Evolutionary conservation across 2,113 vertebrate genomes (phyloP).

Genomic region (Laticauda colubrina): DNA sequence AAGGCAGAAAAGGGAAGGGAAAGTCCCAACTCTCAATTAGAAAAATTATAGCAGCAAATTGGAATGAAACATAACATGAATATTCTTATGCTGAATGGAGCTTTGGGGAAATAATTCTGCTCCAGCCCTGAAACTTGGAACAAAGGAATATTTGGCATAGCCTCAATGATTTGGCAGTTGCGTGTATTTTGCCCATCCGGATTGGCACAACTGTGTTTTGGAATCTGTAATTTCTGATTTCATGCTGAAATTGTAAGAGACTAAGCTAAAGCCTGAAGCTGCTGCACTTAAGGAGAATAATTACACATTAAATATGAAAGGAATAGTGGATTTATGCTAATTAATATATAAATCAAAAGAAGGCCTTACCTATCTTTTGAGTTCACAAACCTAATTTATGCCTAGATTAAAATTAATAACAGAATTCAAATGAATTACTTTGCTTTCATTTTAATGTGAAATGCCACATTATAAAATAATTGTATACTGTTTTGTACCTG

Average conservation of each 20-base stretch:
- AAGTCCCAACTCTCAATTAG: background rate
- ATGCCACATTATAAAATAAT: slow-evolving; percentile 38
- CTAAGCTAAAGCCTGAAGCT: background rate
- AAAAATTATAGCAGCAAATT: background rate
- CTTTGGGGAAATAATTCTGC: background rate
- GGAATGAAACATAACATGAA: background rate
- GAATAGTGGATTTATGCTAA: slow-evolving; percentile 35
- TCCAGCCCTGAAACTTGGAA: background rate
- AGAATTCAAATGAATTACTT: slow-evolving; percentile 45
- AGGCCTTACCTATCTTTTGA: slow-evolving; percentile 40
- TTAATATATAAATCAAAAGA: slow-evolving; percentile 54
- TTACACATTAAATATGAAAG: slow-evolving; percentile 30
- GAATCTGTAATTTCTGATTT: background rate
- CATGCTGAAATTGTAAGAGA: background rate
- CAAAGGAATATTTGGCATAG: background rate
- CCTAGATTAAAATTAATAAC: slow-evolving; percentile 50
- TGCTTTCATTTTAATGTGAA: slow-evolving; percentile 51
- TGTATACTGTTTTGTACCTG: slow-evolving; percentile 34
- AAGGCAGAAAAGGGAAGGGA: background rate
- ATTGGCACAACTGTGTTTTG: slow-evolving; percentile 3
- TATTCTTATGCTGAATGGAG: background rate
- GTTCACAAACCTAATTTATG: slow-evolving; percentile 47
- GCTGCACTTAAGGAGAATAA: slow-evolving; percentile 32
- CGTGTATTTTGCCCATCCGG: no score
- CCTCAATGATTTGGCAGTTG: background rate